Evolutionary conservation across 2,113 vertebrate species (phyloP), one percentile per base, ranked within the genome.

Genomic region (Tenrec ecaudatus): DNA sequence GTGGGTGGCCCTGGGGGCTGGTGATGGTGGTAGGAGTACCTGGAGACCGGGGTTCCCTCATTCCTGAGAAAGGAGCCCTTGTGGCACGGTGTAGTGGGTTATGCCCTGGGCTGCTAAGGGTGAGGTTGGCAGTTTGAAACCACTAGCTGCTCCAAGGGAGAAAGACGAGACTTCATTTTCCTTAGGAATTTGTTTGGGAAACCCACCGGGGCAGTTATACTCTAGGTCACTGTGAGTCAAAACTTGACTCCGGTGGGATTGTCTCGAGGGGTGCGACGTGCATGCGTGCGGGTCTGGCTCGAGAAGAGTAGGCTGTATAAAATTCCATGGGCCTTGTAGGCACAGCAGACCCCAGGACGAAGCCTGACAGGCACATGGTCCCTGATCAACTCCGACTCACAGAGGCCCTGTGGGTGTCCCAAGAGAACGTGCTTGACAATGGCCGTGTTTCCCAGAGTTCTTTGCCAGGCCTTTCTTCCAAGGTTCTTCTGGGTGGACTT

Each of bases 291-390:
- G 79, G 17, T 20, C 14, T 29, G 62, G 58, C 90, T 33, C 79
- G 38, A 31, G 78, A 33, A 40, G 60, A 29, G 81, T 53, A 53
- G 12, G 47, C 11, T 53, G 47, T 14, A 14, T 10, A 14, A 53
- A 10, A 53, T 10, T 53, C 47, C 47, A 10, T 10, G 47, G 47
- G 12, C 64, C n/a, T 4, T 0, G 0, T 17, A 22, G 64, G 62
- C 10, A 14, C 27, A 68, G 27, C 62, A 64, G 58, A 60, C 23
- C 9, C 11, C 29, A 31, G 66, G 0, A 0, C 2, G 60, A 31
- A 69, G 87, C 79, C 57, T 0, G 0, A 6, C 8, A 16, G 60
- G 86, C 60, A 64, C 8, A 11, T 19, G n/a, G 31, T 12, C 66
- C 66, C 1, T 29, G 66, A 68, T 68, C 15, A 15, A 31, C 25